Evolutionary conservation across 2,888 invertebrate genomes (phyloP).

Genomic region (Thymelicus acteon): DNA sequence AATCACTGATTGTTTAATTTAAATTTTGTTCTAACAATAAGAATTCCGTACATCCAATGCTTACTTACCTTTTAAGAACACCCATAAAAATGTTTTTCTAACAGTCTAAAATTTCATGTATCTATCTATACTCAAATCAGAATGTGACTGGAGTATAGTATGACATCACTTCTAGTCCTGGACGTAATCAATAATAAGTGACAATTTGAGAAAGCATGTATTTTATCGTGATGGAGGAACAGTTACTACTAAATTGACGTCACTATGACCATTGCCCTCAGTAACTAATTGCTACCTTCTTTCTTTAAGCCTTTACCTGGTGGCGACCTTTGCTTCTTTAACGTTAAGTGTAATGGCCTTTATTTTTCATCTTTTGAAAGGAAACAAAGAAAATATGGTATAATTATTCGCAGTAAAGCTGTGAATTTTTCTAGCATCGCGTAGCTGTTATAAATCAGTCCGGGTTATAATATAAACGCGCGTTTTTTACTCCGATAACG

Average conservation of each 20-base stretch:
- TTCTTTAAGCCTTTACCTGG: neutral
- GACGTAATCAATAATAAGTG: too few relatives aligned
- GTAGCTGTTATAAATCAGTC: constrained; percentile 16
- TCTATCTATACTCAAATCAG: too few relatives aligned
- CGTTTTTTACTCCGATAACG: constrained; percentile 17
- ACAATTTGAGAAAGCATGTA: too few relatives aligned
- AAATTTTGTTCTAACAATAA: too few relatives aligned
- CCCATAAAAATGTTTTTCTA: too few relatives aligned
- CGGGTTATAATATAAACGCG: neutral
- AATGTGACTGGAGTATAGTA: too few relatives aligned
- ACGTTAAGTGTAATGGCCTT: neutral
- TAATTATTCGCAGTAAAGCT: neutral
- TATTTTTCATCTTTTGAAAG: neutral
- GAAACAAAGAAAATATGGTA: constrained; percentile 1
- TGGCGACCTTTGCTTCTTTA: neutral
- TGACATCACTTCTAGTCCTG: too few relatives aligned
- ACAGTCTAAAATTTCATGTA: too few relatives aligned
- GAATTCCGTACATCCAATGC: too few relatives aligned
- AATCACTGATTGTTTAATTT: too few relatives aligned
- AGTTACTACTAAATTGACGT: neutral
- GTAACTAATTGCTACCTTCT: neutral
- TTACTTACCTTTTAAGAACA: too few relatives aligned
- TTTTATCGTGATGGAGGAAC: too few relatives aligned
- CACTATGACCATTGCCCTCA: neutral
- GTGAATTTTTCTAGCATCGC: neutral